phyloP scores from a whole-genome alignment of 2,888 invertebrate genomes.

The Drosophila quinaria region DNA sequence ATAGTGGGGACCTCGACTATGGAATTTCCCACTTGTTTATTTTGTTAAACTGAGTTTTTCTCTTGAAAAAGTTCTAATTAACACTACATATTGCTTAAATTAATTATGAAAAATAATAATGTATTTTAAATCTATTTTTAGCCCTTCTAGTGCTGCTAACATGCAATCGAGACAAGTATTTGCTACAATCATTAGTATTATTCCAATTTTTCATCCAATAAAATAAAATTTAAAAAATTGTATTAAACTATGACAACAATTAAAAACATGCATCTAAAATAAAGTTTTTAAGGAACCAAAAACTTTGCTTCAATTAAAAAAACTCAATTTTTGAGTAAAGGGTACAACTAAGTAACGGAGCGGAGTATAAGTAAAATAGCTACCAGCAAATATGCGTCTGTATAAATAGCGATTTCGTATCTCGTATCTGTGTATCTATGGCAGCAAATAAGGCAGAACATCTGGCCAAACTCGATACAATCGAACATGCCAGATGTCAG shows the following conservation, averaged over 20 bases:
- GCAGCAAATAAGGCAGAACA: slow-evolving; percentile 28
- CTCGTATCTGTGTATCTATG: slow-evolving; percentile 11
- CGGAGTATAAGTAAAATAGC: not conserved
- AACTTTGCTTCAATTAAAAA: too few species aligned
- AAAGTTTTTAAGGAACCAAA: too few species aligned
- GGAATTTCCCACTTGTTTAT: too few species aligned
- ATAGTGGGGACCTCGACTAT: too few species aligned
- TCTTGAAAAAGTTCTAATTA: not conserved
- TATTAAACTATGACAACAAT: too few species aligned
- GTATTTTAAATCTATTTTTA: too few species aligned
- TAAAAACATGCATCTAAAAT: too few species aligned
- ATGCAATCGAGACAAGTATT: too few species aligned
- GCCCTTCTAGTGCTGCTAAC: too few species aligned
- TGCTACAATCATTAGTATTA: not conserved
- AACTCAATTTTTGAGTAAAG: not conserved
- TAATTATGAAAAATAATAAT: not conserved
- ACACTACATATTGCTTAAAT: not conserved
- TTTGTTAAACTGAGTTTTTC: not conserved
- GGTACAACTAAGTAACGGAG: not conserved
- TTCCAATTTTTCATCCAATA: not conserved
- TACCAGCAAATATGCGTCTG: slow-evolving; percentile 12
- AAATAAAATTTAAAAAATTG: not conserved
- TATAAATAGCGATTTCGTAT: slow-evolving; percentile 8
- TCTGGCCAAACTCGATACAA: slow-evolving; percentile 32
- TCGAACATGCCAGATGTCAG: slow-evolving; percentile 27